Evolutionary conservation across 2,888 invertebrate genomes (phyloP).

Genomic region (Galerucella nymphaeae): DNA sequence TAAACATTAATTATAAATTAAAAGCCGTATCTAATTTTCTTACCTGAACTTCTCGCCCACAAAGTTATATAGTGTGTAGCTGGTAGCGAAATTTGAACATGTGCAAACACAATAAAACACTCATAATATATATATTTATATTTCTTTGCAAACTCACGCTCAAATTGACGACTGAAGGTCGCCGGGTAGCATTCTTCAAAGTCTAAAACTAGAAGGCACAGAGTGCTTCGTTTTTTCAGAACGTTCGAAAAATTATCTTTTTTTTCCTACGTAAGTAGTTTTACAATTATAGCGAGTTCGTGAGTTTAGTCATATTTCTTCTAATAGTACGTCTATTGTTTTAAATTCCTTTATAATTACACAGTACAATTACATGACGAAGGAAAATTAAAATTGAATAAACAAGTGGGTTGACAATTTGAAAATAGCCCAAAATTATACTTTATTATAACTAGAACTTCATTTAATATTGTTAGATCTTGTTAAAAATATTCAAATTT

Average conservation of each 20-base stretch:
- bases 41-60: neutral
- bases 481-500: too few relatives aligned
- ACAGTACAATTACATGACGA: neutral
- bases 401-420: too few relatives aligned
- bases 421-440: too few relatives aligned
- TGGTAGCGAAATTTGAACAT: slow-evolving; percentile 43
- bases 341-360: slow-evolving; percentile 8
- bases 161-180: slow-evolving; percentile 54
- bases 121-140: slow-evolving; percentile 35
- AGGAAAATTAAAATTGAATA: neutral
- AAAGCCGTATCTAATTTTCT: neutral
- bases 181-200: slow-evolving; percentile 55
- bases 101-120: slow-evolving; percentile 39
- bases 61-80: neutral
- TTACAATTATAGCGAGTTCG: slow-evolving; percentile 10
- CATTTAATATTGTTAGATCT: too few relatives aligned
- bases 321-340: slow-evolving; percentile 7
- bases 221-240: slow-evolving; percentile 52
- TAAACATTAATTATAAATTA: too few relatives aligned
- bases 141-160: slow-evolving; percentile 46
- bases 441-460: too few relatives aligned
- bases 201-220: slow-evolving; percentile 39
- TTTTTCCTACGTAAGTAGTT: slow-evolving; percentile 17
- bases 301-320: slow-evolving; percentile 23
- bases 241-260: slow-evolving; percentile 53